Conservation (phyloP, 1,140 invertebrate species). For the Calliopsis andreniformis region DNA sequence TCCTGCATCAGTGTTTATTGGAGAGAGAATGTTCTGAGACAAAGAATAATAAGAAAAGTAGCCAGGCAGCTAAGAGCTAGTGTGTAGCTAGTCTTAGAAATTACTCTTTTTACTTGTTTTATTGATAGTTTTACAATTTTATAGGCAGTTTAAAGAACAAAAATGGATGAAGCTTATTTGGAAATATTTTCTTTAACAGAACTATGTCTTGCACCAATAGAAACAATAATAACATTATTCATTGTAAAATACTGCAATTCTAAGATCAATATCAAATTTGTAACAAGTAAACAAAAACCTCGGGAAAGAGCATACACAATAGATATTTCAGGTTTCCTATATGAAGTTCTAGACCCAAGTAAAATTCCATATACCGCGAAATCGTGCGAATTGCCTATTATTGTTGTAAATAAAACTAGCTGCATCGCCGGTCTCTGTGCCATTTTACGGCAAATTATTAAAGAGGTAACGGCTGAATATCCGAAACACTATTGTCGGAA, state of each 20-base stretch:
- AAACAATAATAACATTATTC: conserved; percentile 76
- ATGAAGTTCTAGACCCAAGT: conserved; percentile 62
- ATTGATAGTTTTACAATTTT: neutral
- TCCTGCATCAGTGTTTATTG: conserved; percentile 83
- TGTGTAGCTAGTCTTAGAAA: conserved; percentile 62
- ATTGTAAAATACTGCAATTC: conserved; percentile 77
- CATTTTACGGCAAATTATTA: conserved; percentile 86
- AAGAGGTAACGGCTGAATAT: conserved; percentile 64
- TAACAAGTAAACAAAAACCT: conserved; percentile 46
- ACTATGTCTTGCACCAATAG: conserved; percentile 75
- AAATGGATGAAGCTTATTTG: conserved; percentile 75
- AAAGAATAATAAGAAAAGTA: conserved; percentile 83
- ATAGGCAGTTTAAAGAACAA: conserved; percentile 14
- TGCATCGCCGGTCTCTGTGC: conserved; percentile 87
- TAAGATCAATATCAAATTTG: conserved; percentile 67
- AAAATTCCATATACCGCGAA: conserved; percentile 72
- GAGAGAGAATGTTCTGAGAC: conserved; percentile 83
- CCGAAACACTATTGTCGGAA: conserved; percentile 78
- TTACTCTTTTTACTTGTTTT: conserved; percentile 3
- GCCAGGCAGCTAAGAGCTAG: conserved; percentile 82
- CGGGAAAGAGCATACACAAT: conserved; percentile 66
- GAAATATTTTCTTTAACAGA: conserved; percentile 69
- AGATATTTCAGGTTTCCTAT: conserved; percentile 67
- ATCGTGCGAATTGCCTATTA: conserved; percentile 83
- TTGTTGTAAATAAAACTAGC: conserved; percentile 83